Conservation (phyloP, 2,888 invertebrate species). For the Orchesella flavescens region DNA sequence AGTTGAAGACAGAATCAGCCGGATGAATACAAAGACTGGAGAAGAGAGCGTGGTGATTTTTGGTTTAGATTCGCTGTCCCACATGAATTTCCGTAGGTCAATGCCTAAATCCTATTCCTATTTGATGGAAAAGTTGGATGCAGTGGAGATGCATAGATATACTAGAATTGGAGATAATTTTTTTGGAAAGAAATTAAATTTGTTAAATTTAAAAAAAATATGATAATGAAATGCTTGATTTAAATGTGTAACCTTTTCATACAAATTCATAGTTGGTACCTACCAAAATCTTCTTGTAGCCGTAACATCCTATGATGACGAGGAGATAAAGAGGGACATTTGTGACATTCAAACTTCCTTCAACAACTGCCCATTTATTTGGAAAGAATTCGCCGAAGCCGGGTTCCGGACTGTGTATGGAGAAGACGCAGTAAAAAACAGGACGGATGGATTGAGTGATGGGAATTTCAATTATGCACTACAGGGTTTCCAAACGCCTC, state of each 20-base stretch:
- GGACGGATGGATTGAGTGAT: constrained; percentile 75
- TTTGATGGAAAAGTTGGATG: constrained; percentile 78
- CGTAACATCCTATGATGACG: constrained; percentile 82
- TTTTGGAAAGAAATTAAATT: too few species aligned
- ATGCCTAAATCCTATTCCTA: constrained; percentile 76
- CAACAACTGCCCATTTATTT: constrained; percentile 87
- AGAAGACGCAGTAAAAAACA: constrained; percentile 82
- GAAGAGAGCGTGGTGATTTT: constrained; percentile 81
- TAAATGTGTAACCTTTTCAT: not conserved
- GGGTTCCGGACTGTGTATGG: constrained; percentile 86
- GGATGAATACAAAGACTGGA: too few species aligned
- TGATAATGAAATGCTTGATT: too few species aligned
- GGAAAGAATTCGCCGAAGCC: constrained; percentile 84
- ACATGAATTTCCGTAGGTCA: constrained; percentile 85
- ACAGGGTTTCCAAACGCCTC: constrained; percentile 83
- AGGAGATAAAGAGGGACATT: constrained; percentile 78
- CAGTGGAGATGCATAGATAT: constrained; percentile 88
- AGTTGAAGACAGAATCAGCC: constrained; percentile 45
- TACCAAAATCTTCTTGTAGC: constrained; percentile 86
- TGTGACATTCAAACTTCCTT: constrained; percentile 80
- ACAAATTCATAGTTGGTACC: constrained; percentile 91
- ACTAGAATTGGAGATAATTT: constrained; percentile 84
- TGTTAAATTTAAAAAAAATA: too few species aligned
- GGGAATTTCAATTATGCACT: constrained; percentile 88
- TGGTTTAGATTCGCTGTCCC: constrained; percentile 89